These are phyloP conservation scores for Drosophila tsacasi DNA, from an alignment of 1,140 invertebrate genomes.

Conservation along the genomic window DNA sequence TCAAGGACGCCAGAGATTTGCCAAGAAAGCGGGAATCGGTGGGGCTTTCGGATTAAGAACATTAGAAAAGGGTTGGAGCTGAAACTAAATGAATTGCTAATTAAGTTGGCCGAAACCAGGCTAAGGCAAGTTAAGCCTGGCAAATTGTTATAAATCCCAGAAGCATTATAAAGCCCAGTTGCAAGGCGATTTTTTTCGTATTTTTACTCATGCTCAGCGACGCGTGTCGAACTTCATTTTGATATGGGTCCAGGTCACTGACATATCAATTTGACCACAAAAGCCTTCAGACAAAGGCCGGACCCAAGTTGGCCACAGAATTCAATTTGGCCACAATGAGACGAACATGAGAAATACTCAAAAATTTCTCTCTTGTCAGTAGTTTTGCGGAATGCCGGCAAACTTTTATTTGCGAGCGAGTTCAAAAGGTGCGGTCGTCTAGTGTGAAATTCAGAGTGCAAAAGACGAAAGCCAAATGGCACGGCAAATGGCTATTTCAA, in stretches of 20 bases:
- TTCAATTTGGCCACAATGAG: constrained; percentile 42
- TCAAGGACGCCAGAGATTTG: constrained; percentile 44
- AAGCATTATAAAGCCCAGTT: constrained; percentile 7
- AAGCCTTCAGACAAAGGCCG: constrained; percentile 48
- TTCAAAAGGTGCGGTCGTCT: constrained; percentile 52
- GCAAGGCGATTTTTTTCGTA: constrained; percentile 5
- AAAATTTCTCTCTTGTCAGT: constrained; percentile 42
- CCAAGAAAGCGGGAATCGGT: constrained; percentile 26
- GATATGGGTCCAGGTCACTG: constrained; percentile 51
- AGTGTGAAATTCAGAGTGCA: constrained; percentile 35
- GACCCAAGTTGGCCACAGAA: constrained; percentile 39
- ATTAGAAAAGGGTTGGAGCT: constrained; percentile 46
- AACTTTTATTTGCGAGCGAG: constrained; percentile 40
- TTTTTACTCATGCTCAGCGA: constrained; percentile 22
- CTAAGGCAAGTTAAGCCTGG: constrained; percentile 33
- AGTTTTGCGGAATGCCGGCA: constrained; percentile 42
- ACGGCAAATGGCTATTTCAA: constrained; percentile 20
- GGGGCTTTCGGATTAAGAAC: constrained; percentile 37
- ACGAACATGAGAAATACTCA: constrained; percentile 40
- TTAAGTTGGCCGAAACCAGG: constrained; percentile 30
- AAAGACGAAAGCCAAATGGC: constrained; percentile 32
- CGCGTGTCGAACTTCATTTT: constrained; percentile 46
- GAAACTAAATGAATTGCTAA: constrained; percentile 57
- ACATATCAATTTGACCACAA: constrained; percentile 63
- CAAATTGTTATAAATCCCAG: constrained; percentile 44